Percentiles rank a stretch among this genome's conserved stretches.
These are phyloP conservation scores for Saiga tatarica DNA, from an alignment of 2,113 vertebrate species.

Conservation along the genomic window DNA sequence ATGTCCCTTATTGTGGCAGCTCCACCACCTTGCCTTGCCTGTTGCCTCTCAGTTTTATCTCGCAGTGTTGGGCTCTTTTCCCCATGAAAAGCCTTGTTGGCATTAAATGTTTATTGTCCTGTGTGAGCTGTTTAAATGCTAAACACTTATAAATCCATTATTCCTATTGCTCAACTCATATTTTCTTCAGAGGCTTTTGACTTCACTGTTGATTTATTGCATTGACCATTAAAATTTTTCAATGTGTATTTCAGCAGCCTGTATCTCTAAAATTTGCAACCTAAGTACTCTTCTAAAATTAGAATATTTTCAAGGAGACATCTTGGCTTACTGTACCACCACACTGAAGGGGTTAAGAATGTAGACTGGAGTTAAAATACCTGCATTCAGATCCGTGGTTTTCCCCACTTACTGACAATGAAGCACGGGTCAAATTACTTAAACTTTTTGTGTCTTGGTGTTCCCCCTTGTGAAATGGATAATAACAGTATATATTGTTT, in stretches of 20 bases:
- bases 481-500: too few species aligned
- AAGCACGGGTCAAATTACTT: not conserved
- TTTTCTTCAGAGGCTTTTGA: not conserved
- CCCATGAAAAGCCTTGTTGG: not conserved
- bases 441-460: not conserved
- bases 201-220: not conserved
- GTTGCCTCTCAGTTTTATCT: not conserved
- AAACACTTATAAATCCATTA: not conserved
- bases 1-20: fast-evolving
- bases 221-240: not conserved
- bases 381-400: not conserved
- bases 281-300: not conserved
- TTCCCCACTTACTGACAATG: not conserved
- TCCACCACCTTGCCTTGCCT: too few species aligned
- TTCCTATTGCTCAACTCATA: too few species aligned
- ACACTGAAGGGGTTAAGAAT: not conserved
- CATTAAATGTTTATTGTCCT: not conserved
- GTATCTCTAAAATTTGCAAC: not conserved
- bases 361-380: not conserved
- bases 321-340: not conserved
- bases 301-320: not conserved
- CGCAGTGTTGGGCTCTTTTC: not conserved
- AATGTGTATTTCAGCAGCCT: not conserved
- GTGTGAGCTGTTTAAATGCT: not conserved
- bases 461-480: not conserved